phyloP scores from a whole-genome alignment of 1,140 invertebrate genomes.

The Vanessa atalanta region DNA sequence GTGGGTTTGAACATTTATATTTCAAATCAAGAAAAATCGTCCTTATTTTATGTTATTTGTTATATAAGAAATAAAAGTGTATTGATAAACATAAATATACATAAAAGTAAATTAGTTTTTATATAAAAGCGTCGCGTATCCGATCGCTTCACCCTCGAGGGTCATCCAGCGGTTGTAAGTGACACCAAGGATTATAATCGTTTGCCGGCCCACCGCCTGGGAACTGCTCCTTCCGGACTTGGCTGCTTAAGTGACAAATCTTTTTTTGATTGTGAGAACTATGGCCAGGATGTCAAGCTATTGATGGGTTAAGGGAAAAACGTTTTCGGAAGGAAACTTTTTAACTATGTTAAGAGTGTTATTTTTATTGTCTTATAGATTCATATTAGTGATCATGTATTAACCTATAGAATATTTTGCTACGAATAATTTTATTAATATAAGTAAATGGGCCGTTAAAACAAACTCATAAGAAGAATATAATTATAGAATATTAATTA shows the following conservation, averaged over 20 bases:
- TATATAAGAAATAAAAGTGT: background rate
- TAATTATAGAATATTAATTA: no score
- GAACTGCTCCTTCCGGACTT: constrained; percentile 68
- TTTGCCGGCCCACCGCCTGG: constrained; percentile 62
- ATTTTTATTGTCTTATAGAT: no score
- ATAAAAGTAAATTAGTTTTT: background rate
- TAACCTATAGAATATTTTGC: no score
- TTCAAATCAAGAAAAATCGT: background rate
- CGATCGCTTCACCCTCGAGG: constrained; percentile 57
- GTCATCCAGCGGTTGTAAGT: constrained; percentile 67
- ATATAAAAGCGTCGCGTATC: constrained; percentile 41
- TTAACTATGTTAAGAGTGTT: background rate
- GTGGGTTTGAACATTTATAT: background rate
- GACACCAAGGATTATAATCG: constrained; percentile 70
- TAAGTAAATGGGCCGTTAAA: no score
- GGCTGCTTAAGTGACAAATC: constrained; percentile 75
- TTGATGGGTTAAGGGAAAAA: constrained; percentile 47
- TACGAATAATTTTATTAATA: no score
- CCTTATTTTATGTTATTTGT: background rate
- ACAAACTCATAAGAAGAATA: no score
- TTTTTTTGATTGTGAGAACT: constrained; percentile 79
- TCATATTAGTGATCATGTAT: no score
- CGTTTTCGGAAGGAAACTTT: constrained; percentile 32
- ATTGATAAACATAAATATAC: background rate
- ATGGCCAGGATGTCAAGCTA: constrained; percentile 54